Evolutionary conservation across 2,113 vertebrate species (phyloP).

Genomic region (Trematocara macrostoma): DNA sequence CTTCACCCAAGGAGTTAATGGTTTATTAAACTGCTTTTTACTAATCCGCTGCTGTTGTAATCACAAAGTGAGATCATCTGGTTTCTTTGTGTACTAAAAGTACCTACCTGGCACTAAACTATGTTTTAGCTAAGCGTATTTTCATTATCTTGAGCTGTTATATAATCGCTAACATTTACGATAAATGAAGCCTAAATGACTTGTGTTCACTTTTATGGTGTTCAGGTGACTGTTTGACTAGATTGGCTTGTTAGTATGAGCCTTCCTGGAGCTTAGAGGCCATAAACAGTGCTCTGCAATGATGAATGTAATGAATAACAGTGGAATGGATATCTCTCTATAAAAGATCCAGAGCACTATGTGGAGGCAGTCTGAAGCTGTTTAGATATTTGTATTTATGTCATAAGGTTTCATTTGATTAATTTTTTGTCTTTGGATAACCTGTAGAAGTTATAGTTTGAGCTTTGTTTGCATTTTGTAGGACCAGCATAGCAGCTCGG

Average conservation of each 20-base stretch:
- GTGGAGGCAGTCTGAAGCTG: not conserved
- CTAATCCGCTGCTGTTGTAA: conserved; percentile 32
- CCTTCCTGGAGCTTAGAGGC: not conserved
- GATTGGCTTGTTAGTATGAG: not conserved
- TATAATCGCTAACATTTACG: not conserved
- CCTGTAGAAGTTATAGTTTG: not conserved
- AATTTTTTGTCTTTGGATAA: not conserved
- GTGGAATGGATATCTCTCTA: not conserved
- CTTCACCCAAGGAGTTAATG: conserved; percentile 47
- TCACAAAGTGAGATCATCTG: conserved; percentile 25
- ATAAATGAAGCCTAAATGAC: not conserved
- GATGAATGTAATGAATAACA: not conserved
- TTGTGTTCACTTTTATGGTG: not conserved
- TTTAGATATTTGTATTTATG: not conserved
- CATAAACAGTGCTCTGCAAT: not conserved
- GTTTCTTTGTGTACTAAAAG: conserved; percentile 1
- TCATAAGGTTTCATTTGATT: not conserved
- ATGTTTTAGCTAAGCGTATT: not conserved
- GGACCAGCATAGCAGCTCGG: not conserved
- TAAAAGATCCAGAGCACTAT: not conserved
- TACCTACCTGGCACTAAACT: not conserved
- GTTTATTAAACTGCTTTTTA: conserved; percentile 50
- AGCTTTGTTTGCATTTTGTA: conserved; percentile 28
- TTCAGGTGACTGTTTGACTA: not conserved
- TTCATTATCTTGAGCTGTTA: not conserved